Evolutionary conservation across 2,888 invertebrate genomes (phyloP).

Genomic region (Caenorhabditis wallacei): DNA sequence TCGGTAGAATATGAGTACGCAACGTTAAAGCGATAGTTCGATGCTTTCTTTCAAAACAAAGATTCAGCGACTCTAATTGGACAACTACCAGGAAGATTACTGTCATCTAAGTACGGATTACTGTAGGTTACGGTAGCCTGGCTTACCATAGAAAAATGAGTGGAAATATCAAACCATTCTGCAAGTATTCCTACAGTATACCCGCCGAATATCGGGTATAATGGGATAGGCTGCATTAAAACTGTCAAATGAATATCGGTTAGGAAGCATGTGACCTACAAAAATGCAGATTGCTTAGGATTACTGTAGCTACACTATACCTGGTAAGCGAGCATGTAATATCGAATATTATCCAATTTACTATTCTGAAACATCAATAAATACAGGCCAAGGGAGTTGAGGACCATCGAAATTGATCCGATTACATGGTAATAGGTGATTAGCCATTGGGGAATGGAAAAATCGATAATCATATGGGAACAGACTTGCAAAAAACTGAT

Average conservation of each 20-base stretch:
- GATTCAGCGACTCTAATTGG: not conserved
- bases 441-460: slow-evolving; percentile 14
- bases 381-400: not conserved
- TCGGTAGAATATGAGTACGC: not conserved
- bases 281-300: not conserved
- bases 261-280: not conserved
- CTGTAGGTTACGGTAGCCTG: too few relatives aligned
- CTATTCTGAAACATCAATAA: slow-evolving; percentile 10
- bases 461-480: too few relatives aligned
- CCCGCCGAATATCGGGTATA: not conserved
- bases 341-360: not conserved
- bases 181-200: not conserved
- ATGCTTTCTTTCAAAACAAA: not conserved
- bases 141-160: not conserved
- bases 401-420: not conserved
- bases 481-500: too few relatives aligned
- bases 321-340: slow-evolving; percentile 2
- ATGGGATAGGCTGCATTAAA: not conserved
- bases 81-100: not conserved
- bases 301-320: not conserved
- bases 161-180: not conserved
- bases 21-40: not conserved
- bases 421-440: slow-evolving; percentile 18
- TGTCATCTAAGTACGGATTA: not conserved
- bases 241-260: slow-evolving; percentile 3